Percentiles rank a stretch among this genome's conserved stretches.
Conservation (phyloP, 2,797 vertebrate genomes). For the Myotis vivesi region DNA sequence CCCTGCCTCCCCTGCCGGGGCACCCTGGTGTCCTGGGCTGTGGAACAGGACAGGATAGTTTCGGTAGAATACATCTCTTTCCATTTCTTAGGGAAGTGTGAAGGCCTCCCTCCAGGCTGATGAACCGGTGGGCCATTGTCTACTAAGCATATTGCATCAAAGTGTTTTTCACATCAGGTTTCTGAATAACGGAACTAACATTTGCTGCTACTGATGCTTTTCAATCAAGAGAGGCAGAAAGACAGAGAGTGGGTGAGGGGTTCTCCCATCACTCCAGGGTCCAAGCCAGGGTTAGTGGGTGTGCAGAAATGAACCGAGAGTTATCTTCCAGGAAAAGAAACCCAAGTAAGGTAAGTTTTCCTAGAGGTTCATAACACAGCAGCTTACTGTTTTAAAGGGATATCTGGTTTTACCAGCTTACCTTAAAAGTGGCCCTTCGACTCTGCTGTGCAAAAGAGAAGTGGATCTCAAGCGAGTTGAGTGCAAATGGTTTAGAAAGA, state of each 20-base stretch:
- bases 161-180: too few species aligned
- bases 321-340: background rate
- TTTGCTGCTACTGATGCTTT: background rate
- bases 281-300: background rate
- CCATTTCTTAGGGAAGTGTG: background rate
- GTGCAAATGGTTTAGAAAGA: background rate
- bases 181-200: background rate
- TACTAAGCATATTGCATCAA: background rate
- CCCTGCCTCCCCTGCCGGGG: background rate
- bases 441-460: background rate
- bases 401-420: background rate
- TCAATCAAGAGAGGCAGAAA: background rate
- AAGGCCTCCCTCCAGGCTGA: background rate
- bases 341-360: background rate
- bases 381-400: background rate
- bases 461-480: rapidly evolving
- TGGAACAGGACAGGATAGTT: too few species aligned
- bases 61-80: background rate
- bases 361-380: background rate
- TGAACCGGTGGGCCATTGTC: background rate
- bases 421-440: background rate
- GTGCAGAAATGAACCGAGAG: background rate
- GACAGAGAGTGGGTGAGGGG: background rate
- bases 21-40: too few species aligned
- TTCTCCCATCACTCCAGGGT: background rate